These are phyloP conservation scores for Drosophila borborema DNA, from an alignment of 2,888 invertebrate genomes.

Conservation along the genomic window DNA sequence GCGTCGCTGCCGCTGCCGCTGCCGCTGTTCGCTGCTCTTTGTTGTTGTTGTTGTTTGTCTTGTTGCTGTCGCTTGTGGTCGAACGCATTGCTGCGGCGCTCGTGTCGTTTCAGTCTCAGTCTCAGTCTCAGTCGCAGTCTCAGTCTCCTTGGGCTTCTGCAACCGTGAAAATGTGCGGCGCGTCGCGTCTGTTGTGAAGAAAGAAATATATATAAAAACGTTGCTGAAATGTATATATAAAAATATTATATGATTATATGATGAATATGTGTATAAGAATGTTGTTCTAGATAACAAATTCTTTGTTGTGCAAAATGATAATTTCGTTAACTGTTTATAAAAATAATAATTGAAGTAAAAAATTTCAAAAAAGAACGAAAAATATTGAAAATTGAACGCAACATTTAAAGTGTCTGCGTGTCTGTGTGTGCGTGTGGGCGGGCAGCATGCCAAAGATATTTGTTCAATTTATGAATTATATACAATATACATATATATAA, in stretches of 20 bases:
- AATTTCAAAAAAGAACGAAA: not conserved
- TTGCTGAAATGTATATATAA: constrained; percentile 2
- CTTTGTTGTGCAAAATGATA: not conserved
- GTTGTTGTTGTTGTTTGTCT: not conserved
- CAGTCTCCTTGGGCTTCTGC: constrained; percentile 83
- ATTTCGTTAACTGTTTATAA: not conserved
- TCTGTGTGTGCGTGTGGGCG: constrained; percentile 10
- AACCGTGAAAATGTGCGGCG: constrained; percentile 82
- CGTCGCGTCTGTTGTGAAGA: constrained; percentile 58
- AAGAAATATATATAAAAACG: not conserved
- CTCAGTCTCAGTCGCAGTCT: constrained; percentile 64
- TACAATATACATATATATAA: not conserved
- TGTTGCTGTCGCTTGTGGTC: constrained; percentile 19
- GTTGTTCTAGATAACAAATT: constrained; percentile 23
- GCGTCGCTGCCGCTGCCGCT: constrained; percentile 17
- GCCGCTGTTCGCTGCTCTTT: not conserved
- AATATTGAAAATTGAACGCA: constrained; percentile 6
- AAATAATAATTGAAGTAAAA: not conserved
- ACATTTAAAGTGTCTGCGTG: constrained; percentile 38
- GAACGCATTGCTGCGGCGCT: constrained; percentile 39
- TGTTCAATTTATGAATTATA: constrained; percentile 51
- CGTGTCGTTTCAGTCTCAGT: constrained; percentile 43
- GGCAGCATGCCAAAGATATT: constrained; percentile 41
- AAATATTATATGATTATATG: constrained; percentile 24
- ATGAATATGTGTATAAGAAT: constrained; percentile 16